Conservation (phyloP, 2,888 invertebrate species). For the Caenorhabditis drosophilae region DNA sequence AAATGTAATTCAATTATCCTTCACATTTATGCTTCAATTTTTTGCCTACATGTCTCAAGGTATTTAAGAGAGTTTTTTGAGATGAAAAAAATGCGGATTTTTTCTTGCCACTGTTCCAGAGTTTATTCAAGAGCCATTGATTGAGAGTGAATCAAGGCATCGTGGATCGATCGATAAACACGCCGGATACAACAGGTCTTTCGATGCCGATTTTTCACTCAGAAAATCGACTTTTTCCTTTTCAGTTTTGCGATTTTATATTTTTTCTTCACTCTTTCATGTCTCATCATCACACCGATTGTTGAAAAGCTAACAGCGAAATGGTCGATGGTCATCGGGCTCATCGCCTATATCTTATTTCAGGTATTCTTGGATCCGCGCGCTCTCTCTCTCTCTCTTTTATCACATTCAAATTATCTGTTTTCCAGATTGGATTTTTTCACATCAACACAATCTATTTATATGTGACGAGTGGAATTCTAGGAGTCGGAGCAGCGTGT, state of each 20-base stretch:
- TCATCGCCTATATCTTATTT: slow-evolving; percentile 14
- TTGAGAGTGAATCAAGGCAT: slow-evolving; percentile 14
- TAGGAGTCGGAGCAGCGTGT: slow-evolving; percentile 34
- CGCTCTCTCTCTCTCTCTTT: too few relatives aligned
- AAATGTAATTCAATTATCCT: slow-evolving; percentile 21
- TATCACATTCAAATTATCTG: too few relatives aligned
- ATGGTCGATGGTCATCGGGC: slow-evolving; percentile 35
- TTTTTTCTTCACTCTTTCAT: slow-evolving; percentile 33
- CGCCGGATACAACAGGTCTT: slow-evolving; percentile 34
- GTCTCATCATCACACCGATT: slow-evolving; percentile 26
- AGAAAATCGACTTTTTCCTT: too few relatives aligned
- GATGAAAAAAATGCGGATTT: too few relatives aligned
- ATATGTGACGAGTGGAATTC: slow-evolving; percentile 13
- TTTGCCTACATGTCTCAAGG: slow-evolving; percentile 37
- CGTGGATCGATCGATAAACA: slow-evolving; percentile 20
- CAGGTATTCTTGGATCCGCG: too few relatives aligned
- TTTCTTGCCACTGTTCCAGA: slow-evolving; percentile 12
- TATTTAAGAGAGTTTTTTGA: too few relatives aligned
- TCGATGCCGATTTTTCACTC: background rate
- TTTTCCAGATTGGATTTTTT: slow-evolving; percentile 21
- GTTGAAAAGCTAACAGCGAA: slow-evolving; percentile 26
- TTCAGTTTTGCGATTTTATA: slow-evolving; percentile 37
- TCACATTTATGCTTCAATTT: slow-evolving; percentile 31
- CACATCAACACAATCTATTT: slow-evolving; percentile 14
- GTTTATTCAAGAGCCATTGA: slow-evolving; percentile 34